Base-by-base conservation (phyloP, 2,113 vertebrate genomes). In the Tricholaema leucomelas region DNA sequence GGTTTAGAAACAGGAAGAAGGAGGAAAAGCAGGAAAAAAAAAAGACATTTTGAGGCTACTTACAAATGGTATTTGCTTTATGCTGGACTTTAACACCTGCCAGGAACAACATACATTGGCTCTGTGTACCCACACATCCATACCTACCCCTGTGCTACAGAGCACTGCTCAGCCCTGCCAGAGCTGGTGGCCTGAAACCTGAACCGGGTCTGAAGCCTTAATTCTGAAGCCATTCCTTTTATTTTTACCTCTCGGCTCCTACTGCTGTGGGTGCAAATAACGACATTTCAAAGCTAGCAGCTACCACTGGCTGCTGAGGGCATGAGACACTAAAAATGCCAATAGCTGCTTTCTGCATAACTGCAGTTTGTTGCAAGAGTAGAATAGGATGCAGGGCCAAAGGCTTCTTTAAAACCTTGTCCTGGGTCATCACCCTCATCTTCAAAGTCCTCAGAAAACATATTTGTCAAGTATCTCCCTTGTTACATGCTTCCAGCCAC, bases 381-480 rank as follows among this genome's bases (percentile, higher is more conserved):
- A 67, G 33, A 91, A 56, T n/a, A 76, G 56, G 75, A 77, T 36
- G 72, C 81, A 5, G 6, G 52, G 64, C 76, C 73, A 64, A 63
- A 87, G 75, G 55, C 79, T 73, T 64, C 42, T 35, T 54, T 59
- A 82, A 87, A 93, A 77, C 2, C 0, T 44, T 67, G 55, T 54
- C 80, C 61, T 44, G 71, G 61, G 83, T 69, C 2, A 0, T 60
- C 77, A 70, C 2, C 2, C 20, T 65, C 23, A 54, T 79, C 73
- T 85, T 85, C 64, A 46, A 86, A 81, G 55, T 36, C 42, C 65
- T 85, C 30, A 50, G 28, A 65, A 90, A 79, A 92, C 73, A 61
- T 30, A 81, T 55, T 78, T 84, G 60, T 55, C 36, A 95, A 95
- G 83, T 48, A 93, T 81, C 70, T 87, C 82, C 70, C n/a, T 94